These are phyloP conservation scores for Mongoloraphidia duomilia DNA, from an alignment of 2,888 invertebrate genomes.

Conservation along the genomic window DNA sequence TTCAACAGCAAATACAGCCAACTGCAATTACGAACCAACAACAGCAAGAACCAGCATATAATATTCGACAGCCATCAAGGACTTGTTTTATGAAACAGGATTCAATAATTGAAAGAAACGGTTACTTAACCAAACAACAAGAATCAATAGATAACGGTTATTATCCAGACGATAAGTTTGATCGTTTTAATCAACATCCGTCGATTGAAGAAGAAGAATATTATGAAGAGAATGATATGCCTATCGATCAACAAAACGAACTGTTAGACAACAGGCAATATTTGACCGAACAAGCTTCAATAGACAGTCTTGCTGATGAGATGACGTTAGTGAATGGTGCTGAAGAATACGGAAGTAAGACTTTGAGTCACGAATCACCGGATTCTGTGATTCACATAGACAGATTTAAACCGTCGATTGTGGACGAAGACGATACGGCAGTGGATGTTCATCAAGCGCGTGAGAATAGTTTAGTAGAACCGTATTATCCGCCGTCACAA, in stretches of 20 bases:
- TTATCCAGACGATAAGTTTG: slow-evolving; percentile 11
- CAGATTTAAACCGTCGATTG: slow-evolving; percentile 19
- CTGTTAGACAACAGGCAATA: slow-evolving; percentile 6
- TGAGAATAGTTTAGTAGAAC: slow-evolving; percentile 38
- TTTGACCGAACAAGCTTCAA: slow-evolving; percentile 28
- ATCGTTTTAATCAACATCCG: too few relatives aligned
- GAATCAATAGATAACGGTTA: slow-evolving; percentile 26
- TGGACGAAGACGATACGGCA: slow-evolving; percentile 14
- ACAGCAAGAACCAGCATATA: slow-evolving; percentile 31
- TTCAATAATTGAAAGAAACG: neutral
- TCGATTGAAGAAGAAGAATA: too few relatives aligned
- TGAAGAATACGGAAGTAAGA: slow-evolving; percentile 22
- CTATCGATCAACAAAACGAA: too few relatives aligned
- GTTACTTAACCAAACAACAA: slow-evolving; percentile 4
- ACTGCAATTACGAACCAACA: slow-evolving; percentile 14
- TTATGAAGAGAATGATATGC: too few relatives aligned
- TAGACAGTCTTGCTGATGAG: slow-evolving; percentile 34
- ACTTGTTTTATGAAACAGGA: too few relatives aligned
- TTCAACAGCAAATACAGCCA: slow-evolving; percentile 23
- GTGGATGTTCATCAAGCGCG: slow-evolving; percentile 20
- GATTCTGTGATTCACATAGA: slow-evolving; percentile 32
- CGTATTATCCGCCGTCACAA: slow-evolving; percentile 35
- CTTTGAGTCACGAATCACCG: slow-evolving; percentile 30
- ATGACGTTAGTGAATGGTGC: slow-evolving; percentile 18
- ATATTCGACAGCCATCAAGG: slow-evolving; percentile 26